phyloP scores from a whole-genome alignment of 2,888 invertebrate genomes.

The Xylophagus ater region DNA sequence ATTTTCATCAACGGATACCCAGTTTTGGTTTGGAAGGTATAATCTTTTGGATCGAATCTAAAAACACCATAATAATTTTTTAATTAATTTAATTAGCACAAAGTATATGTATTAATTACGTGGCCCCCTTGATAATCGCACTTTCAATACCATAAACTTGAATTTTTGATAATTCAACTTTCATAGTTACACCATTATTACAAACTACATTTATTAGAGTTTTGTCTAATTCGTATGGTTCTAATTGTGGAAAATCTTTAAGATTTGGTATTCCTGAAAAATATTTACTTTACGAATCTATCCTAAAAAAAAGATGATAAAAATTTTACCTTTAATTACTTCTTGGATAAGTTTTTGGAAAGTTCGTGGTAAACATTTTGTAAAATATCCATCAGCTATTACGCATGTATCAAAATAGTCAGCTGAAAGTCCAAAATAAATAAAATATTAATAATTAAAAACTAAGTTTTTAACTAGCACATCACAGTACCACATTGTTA shows the following conservation, averaged over 20 bases:
- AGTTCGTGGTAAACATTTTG: slow-evolving; percentile 54
- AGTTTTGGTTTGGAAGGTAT: slow-evolving; percentile 57
- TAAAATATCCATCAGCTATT: slow-evolving; percentile 50
- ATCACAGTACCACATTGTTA: too few relatives aligned
- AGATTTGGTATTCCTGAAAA: slow-evolving; percentile 33
- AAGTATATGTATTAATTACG: too few relatives aligned
- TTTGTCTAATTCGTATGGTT: slow-evolving; percentile 54
- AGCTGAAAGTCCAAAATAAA: too few relatives aligned
- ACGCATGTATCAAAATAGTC: too few relatives aligned
- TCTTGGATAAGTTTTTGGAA: slow-evolving; percentile 57
- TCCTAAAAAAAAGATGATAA: too few relatives aligned
- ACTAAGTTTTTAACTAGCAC: too few relatives aligned
- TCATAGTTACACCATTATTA: slow-evolving; percentile 57
- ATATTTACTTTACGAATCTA: too few relatives aligned
- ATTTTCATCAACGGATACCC: slow-evolving; percentile 54
- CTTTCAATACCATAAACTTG: slow-evolving; percentile 56
- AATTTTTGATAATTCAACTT: slow-evolving; percentile 58
- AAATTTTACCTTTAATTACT: too few relatives aligned
- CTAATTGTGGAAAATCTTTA: too few relatives aligned
- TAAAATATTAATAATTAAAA: too few relatives aligned
- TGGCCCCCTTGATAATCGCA: slow-evolving; percentile 51
- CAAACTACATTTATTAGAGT: slow-evolving; percentile 61
- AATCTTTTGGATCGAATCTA: slow-evolving; percentile 57
- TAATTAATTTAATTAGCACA: too few relatives aligned
- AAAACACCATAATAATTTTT: too few relatives aligned